Evolutionary conservation across 1,140 invertebrate genomes (phyloP), one percentile per base, ranked within the genome.

Genomic region (Brachionus plicatilis): DNA sequence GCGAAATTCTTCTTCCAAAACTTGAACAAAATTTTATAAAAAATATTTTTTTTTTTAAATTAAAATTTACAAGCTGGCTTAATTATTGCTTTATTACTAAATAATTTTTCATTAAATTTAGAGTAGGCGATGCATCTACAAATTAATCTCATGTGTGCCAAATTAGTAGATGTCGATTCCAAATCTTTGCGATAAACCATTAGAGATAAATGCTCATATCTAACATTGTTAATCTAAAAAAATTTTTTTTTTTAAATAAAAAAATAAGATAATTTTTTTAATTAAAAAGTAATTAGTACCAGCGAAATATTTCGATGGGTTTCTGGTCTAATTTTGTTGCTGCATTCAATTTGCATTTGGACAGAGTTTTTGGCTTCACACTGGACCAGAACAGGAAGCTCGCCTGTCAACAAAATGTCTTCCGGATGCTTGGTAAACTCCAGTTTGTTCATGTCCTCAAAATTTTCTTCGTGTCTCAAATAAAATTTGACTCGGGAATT

Each of bases 351-450:
- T 50, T 60, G 50, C 7, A 50, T 80, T 60, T 65, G 43, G 20
- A 80, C 41, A 12, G 78, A 56, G 20, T 80, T 80, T 37, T 41
- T 33, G 7, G 50, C 78, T n/a, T 33, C 20, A 24, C 78, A 80
- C 50, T 80, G n/a, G 6, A 80, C 33, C 78, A 80, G 24, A 50
- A 80, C 78, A n/a, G 78, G 78, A n/a, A 80, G 24, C 14, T 56
- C 20, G 47, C 78, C 78, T 53, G 45, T 80, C n/a, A 80, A 14
- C 24, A 80, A 12, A 33, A 41, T 37, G 24, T 65, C 56, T n/a
- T 29, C 47, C 12, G 78, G 78, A 53, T 80, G 78, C 37, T 80
- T 50, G 20, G 50, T 20, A 80, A 80, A 80, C 27, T 80, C 78
- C 11, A 56, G 17, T 60, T 53, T 41, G 17, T 75, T 24, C 70